Conservation (phyloP, 92 coral and sea anemone genomes). For the Zoanthus solanderi region DNA sequence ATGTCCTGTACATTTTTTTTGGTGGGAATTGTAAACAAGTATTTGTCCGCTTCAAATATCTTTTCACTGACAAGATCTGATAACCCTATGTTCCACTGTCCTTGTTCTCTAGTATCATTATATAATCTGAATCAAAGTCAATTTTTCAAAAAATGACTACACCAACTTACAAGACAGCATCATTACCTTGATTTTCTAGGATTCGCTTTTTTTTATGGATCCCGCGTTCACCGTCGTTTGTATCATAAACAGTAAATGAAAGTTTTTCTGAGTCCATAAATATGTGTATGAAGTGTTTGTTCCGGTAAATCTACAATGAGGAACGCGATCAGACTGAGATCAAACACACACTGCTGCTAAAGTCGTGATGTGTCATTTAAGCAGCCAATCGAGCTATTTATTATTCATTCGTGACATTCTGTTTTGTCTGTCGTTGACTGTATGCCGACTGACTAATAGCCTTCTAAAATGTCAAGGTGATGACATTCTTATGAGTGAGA, state of each 20-base stretch:
- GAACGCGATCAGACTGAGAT: slow-evolving; percentile 10
- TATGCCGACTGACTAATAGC: not conserved
- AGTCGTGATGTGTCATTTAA: slow-evolving; percentile 41
- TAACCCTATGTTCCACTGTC: not conserved
- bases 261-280: slow-evolving; percentile 7
- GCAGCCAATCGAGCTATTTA: slow-evolving; percentile 32
- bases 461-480: slow-evolving; percentile 3
- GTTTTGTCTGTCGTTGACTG: slow-evolving; percentile 10
- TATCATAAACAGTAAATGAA: slow-evolving; percentile 5
- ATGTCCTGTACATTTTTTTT: not conserved
- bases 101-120: not conserved
- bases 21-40: not conserved
- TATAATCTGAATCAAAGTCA: slow-evolving; percentile 33
- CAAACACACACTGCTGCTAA: slow-evolving; percentile 7
- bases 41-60: not conserved
- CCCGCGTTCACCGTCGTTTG: not conserved
- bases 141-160: not conserved
- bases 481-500: not conserved
- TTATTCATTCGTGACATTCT: slow-evolving; percentile 22
- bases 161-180: not conserved
- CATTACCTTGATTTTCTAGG: slow-evolving; percentile 45
- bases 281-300: not conserved
- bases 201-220: slow-evolving; percentile 29
- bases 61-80: not conserved
- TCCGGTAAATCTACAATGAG: slow-evolving; percentile 34